Evolutionary conservation across 2,113 vertebrate species (phyloP).

Genomic region (Anguilla japonica): DNA sequence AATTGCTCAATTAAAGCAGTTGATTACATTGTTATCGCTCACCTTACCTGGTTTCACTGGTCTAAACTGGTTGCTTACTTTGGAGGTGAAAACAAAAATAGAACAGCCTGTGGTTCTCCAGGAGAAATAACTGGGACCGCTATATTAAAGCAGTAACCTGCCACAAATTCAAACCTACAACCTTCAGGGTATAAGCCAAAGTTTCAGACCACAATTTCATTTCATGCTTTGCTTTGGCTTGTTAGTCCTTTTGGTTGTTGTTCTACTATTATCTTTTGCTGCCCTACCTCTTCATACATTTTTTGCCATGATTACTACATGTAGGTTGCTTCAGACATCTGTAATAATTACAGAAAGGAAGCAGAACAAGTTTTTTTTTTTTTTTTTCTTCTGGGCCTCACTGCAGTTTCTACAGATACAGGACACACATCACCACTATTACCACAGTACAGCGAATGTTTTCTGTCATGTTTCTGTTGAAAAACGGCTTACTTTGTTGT

Average conservation of each 20-base stretch:
- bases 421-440: not conserved
- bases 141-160: not conserved
- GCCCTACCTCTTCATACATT: not conserved
- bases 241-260: constrained; percentile 13
- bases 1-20: too few relatives aligned
- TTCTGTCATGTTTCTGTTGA: constrained; percentile 14
- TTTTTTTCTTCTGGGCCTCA: not conserved
- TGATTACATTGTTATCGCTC: too few relatives aligned
- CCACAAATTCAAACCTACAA: not conserved
- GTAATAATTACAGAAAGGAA: not conserved
- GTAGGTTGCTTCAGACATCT: not conserved
- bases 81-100: too few relatives aligned
- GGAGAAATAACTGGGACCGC: too few relatives aligned
- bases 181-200: not conserved
- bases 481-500: not conserved
- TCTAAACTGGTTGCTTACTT: too few relatives aligned
- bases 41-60: not conserved
- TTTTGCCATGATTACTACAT: not conserved
- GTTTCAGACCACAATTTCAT: constrained; percentile 37
- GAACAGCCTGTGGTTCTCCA: too few relatives aligned
- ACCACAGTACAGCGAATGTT: not conserved
- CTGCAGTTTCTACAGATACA: not conserved
- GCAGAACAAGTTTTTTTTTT: not conserved
- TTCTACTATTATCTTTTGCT: not conserved
- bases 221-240: constrained; percentile 13